Conservation (phyloP, 2,797 vertebrate species). For the Enteromius trimaculatus region DNA sequence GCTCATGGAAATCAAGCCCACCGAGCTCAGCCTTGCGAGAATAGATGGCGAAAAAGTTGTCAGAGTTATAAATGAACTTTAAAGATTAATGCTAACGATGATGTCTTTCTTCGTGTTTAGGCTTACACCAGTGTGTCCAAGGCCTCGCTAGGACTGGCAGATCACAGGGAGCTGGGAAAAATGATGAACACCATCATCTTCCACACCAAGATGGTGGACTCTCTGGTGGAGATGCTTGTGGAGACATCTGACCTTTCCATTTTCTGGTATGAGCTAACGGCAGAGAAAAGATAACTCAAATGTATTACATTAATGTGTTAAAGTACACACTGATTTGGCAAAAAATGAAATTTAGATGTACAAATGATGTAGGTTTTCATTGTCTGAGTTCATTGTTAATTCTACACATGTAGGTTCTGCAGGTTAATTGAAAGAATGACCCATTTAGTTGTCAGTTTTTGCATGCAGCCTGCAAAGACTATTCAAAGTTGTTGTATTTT, state of each 20-base stretch:
- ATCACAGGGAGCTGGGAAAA: slow-evolving; percentile 98
- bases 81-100: background rate
- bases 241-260: slow-evolving; percentile 98
- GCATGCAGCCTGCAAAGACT: background rate
- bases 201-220: slow-evolving; percentile 99
- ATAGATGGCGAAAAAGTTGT: slow-evolving; percentile 11
- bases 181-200: slow-evolving; percentile 99
- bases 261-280: slow-evolving; percentile 86
- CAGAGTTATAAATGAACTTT: slow-evolving; percentile 3
- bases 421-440: background rate
- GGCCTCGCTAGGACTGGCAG: slow-evolving; percentile 91
- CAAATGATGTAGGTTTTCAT: background rate
- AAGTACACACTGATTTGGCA: background rate
- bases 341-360: background rate
- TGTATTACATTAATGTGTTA: background rate
- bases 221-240: slow-evolving; percentile 98
- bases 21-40: slow-evolving; percentile 8
- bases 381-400: background rate
- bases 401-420: background rate
- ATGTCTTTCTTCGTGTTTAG: slow-evolving; percentile 67
- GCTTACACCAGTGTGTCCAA: slow-evolving; percentile 98
- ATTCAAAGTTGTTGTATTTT: background rate
- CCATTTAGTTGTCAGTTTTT: background rate
- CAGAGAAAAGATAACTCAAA: background rate
- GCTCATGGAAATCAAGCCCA: slow-evolving; percentile 30